These are phyloP conservation scores for Brenthis hecate DNA, from an alignment of 2,888 invertebrate species.

Conservation along the genomic window DNA sequence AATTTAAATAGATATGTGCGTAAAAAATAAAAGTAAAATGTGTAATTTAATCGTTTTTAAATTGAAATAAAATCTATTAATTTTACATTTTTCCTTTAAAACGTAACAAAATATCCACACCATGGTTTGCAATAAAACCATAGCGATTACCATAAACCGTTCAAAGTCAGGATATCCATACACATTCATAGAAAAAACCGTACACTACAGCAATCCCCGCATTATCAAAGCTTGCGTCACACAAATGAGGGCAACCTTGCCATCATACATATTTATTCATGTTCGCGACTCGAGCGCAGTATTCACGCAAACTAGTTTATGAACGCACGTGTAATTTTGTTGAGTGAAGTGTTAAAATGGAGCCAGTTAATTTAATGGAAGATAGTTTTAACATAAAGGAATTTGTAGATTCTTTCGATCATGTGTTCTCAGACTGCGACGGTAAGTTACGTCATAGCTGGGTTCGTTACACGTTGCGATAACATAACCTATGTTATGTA, in stretches of 20 bases:
- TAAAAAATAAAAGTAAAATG: too few species aligned
- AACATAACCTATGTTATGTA: conserved; percentile 2
- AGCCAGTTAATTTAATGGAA: conserved; percentile 66
- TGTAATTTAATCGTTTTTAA: too few species aligned
- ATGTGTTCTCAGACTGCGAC: conserved; percentile 89
- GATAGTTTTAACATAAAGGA: conserved; percentile 67
- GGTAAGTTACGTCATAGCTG: conserved; percentile 72
- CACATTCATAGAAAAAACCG: background rate
- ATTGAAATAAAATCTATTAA: too few species aligned
- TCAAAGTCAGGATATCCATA: too few species aligned
- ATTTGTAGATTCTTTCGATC: conserved; percentile 85
- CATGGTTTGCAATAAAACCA: too few species aligned
- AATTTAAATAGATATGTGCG: too few species aligned
- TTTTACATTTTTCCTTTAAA: too few species aligned
- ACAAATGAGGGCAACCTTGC: background rate
- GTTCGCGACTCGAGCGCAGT: conserved; percentile 65
- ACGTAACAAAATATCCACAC: too few species aligned
- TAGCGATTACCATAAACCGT: too few species aligned
- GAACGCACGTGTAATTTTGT: conserved; percentile 55
- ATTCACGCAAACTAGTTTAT: conserved; percentile 51
- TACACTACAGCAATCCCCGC: background rate
- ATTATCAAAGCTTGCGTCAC: conserved; percentile 8
- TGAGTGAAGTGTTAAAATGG: conserved; percentile 41
- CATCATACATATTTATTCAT: conserved; percentile 47
- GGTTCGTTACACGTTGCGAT: background rate